These are phyloP conservation scores for Alcis repandata DNA, from an alignment of 2,888 invertebrate species.

Conservation along the genomic window DNA sequence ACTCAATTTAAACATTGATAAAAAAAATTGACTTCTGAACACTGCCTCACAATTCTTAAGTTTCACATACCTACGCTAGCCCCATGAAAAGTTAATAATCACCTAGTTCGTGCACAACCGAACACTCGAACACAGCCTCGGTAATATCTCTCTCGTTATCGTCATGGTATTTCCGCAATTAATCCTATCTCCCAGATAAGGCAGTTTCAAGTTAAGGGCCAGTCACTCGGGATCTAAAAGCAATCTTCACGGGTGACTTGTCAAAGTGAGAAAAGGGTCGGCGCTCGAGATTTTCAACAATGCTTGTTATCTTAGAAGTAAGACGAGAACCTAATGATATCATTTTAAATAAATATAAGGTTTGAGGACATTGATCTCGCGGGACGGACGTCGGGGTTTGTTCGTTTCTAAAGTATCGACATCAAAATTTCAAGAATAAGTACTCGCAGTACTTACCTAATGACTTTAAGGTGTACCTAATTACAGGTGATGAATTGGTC, in stretches of 20 bases:
- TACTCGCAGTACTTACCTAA: no score
- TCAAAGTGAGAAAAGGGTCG: constrained; percentile 85
- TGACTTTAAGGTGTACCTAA: no score
- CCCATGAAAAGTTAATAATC: constrained; percentile 18
- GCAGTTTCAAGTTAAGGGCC: constrained; percentile 84
- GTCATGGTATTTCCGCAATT: constrained; percentile 83
- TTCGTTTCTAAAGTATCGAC: constrained; percentile 9
- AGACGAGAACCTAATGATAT: constrained; percentile 83
- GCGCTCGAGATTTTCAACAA: constrained; percentile 85
- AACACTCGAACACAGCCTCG: constrained; percentile 61
- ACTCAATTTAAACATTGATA: no score
- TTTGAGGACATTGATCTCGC: constrained; percentile 49
- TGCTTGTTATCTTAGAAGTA: constrained; percentile 85
- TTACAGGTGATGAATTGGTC: no score
- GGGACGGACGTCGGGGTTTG: constrained; percentile 42
- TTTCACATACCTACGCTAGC: neutral
- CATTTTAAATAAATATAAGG: constrained; percentile 79
- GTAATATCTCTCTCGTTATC: constrained; percentile 81
- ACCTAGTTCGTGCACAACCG: constrained; percentile 43
- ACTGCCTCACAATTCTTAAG: neutral
- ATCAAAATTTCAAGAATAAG: no score
- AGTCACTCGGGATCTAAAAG: constrained; percentile 84
- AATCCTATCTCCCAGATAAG: constrained; percentile 83
- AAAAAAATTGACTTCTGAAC: no score
- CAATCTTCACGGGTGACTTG: constrained; percentile 86